Evolutionary conservation across 2,113 vertebrate species (phyloP).

Genomic region (Dolichallabes microphthalmus): DNA sequence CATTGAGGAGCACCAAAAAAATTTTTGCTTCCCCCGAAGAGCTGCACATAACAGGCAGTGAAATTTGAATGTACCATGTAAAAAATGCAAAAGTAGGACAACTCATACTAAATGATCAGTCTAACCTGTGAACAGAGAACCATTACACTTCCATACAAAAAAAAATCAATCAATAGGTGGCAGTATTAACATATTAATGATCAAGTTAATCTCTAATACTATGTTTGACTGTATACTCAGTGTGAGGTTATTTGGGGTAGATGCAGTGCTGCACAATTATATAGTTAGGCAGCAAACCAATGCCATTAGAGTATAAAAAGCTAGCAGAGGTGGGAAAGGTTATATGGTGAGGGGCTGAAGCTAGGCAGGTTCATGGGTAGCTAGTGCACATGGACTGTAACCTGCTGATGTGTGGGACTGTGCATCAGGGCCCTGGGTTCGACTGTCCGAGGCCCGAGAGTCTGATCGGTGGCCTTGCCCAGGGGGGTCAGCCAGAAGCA

Average conservation of each 20-base stretch:
- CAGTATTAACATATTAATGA: neutral
- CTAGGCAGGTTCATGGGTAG: conserved; percentile 6
- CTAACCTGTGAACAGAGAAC: neutral
- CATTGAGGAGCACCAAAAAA: neutral
- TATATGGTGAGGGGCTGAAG: conserved; percentile 31
- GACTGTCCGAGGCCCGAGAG: conserved; percentile 68
- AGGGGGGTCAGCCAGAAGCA: conserved; percentile 90
- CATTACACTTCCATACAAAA: neutral
- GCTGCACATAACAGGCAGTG: neutral
- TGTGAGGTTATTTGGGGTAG: neutral
- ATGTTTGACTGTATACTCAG: neutral
- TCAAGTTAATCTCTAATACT: neutral
- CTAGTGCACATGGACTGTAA: conserved; percentile 63
- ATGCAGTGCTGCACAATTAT: conserved; percentile 31
- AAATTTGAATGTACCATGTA: neutral
- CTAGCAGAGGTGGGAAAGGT: conserved; percentile 41
- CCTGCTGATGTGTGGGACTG: conserved; percentile 79
- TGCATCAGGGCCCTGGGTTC: conserved; percentile 69
- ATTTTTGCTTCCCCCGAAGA: neutral
- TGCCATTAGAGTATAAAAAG: conserved; percentile 36
- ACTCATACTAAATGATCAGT: neutral
- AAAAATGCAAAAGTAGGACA: neutral
- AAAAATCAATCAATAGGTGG: neutral
- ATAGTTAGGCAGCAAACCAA: conserved; percentile 42
- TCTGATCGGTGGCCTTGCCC: conserved; percentile 80